Conservation (phyloP, 2,797 vertebrate species). For the Cetoscarus ocellatus region DNA sequence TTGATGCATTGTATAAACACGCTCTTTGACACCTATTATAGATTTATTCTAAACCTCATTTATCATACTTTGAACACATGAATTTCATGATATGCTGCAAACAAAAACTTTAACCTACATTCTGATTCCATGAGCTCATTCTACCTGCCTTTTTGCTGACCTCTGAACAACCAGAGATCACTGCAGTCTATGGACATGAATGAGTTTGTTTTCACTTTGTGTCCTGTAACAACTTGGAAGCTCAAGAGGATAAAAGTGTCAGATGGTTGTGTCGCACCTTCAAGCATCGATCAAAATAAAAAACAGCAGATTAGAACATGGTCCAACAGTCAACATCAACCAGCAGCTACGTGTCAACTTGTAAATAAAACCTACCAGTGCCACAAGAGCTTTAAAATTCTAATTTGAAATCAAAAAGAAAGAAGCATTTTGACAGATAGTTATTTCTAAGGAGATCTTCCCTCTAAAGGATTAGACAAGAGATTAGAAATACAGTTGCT, state of each 20-base stretch:
- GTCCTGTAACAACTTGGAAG: background rate
- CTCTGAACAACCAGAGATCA: background rate
- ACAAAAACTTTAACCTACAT: background rate
- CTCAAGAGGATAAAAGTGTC: background rate
- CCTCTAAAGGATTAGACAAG: conserved; percentile 33
- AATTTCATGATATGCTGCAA: background rate
- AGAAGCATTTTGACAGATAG: conserved; percentile 5
- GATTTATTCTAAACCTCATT: no score
- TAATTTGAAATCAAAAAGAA: no score
- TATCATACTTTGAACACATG: no score
- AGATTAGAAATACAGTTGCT: conserved; percentile 21
- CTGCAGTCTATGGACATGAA: conserved; percentile 1
- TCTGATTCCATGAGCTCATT: background rate
- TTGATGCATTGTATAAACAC: no score
- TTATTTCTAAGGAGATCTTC: conserved; percentile 24
- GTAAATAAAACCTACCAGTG: no score
- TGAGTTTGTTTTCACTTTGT: background rate
- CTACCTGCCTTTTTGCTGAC: background rate
- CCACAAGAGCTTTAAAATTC: no score
- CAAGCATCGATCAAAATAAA: conserved; percentile 12
- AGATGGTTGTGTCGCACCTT: conserved; percentile 19
- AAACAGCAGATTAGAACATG: background rate
- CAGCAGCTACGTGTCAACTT: background rate
- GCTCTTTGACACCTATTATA: no score
- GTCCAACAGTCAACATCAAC: background rate